Evolutionary conservation across 1,140 invertebrate species (phyloP).

Genomic region (Idris sp.): DNA sequence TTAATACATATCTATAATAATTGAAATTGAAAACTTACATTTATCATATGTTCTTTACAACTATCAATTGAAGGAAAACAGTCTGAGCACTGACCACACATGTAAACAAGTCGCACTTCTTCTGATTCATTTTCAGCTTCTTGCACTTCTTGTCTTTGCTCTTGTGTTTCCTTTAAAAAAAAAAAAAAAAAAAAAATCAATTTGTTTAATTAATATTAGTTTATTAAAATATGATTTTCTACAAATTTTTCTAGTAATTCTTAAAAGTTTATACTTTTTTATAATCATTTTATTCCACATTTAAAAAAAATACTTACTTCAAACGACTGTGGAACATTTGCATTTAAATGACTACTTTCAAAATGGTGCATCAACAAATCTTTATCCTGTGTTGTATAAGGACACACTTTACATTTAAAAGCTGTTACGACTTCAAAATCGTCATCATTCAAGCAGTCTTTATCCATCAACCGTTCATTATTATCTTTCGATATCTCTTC

Average conservation of each 20-base stretch:
- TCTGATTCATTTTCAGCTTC: slow-evolving; percentile 47
- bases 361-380: slow-evolving; percentile 68
- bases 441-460: slow-evolving; percentile 65
- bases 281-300: too few species aligned
- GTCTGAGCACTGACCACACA: slow-evolving; percentile 77
- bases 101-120: slow-evolving; percentile 71
- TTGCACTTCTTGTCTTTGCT: slow-evolving; percentile 59
- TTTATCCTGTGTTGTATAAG: slow-evolving; percentile 71
- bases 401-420: slow-evolving; percentile 74
- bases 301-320: slow-evolving; percentile 23
- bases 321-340: slow-evolving; percentile 17
- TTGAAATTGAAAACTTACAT: slow-evolving; percentile 57
- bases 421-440: slow-evolving; percentile 74
- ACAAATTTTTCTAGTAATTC: too few species aligned
- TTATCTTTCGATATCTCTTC: slow-evolving; percentile 32
- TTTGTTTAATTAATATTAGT: too few species aligned
- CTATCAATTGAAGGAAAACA: slow-evolving; percentile 77
- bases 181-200: too few species aligned
- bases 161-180: slow-evolving; percentile 17
- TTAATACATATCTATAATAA: too few species aligned
- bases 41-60: slow-evolving; percentile 78
- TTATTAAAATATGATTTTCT: too few species aligned
- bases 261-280: too few species aligned
- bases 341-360: slow-evolving; percentile 68
- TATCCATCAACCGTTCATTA: slow-evolving; percentile 54